phyloP scores from a whole-genome alignment of 2,113 vertebrate species.

The Carettochelys insculpta region DNA sequence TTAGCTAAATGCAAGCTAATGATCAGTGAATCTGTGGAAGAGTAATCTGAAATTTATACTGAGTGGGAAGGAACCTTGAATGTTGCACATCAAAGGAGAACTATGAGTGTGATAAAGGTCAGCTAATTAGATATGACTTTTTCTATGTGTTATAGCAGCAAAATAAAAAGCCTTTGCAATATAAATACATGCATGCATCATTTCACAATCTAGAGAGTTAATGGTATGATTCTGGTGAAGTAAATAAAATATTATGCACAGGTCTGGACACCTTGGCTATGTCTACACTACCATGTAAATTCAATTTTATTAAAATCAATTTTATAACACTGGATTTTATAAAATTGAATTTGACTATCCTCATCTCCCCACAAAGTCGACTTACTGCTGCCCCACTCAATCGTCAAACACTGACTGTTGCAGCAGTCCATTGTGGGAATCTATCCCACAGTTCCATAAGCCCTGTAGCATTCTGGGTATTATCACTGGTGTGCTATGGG shows the following conservation, averaged over 20 bases:
- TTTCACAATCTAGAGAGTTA: not conserved
- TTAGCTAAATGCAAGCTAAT: not conserved
- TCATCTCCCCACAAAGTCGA: too few relatives aligned
- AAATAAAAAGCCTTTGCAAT: not conserved
- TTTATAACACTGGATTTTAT: too few relatives aligned
- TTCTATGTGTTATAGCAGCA: not conserved
- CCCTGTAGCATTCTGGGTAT: too few relatives aligned
- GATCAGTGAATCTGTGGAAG: not conserved
- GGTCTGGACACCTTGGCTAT: not conserved
- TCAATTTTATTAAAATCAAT: too few relatives aligned
- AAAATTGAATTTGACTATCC: too few relatives aligned
- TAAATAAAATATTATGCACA: not conserved
- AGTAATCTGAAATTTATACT: not conserved
- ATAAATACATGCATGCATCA: not conserved
- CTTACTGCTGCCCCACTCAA: too few relatives aligned
- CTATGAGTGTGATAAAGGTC: not conserved
- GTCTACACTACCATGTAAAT: too few relatives aligned
- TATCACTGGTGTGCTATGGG: too few relatives aligned
- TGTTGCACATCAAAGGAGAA: not conserved
- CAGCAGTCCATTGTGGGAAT: too few relatives aligned
- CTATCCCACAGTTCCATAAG: too few relatives aligned
- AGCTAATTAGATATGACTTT: not conserved
- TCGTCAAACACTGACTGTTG: too few relatives aligned
- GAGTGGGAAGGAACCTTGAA: not conserved
- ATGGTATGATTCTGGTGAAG: not conserved